Conservation (phyloP, 2,113 vertebrate species). For the Charina bottae region DNA sequence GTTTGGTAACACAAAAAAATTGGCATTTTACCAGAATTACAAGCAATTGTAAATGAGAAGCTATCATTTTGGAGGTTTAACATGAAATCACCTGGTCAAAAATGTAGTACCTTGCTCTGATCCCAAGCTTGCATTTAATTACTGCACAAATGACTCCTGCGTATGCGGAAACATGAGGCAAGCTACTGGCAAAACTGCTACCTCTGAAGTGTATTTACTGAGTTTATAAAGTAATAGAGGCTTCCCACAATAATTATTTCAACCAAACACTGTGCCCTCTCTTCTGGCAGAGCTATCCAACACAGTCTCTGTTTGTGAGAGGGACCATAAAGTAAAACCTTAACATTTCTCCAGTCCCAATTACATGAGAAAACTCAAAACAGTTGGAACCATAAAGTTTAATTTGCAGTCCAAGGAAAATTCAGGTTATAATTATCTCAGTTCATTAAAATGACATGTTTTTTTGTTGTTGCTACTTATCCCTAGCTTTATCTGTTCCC, state of each 20-base stretch:
- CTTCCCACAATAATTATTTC: constrained; percentile 22
- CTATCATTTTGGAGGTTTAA: constrained; percentile 3
- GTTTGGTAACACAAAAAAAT: background rate
- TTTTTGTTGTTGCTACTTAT: background rate
- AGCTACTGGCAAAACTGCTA: background rate
- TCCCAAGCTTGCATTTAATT: constrained; percentile 34
- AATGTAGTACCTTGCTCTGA: constrained; percentile 26
- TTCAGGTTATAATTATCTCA: background rate
- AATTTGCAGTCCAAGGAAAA: background rate
- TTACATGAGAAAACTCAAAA: background rate
- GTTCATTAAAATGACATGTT: background rate
- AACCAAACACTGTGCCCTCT: background rate
- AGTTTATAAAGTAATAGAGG: background rate
- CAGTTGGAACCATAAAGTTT: background rate
- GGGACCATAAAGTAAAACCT: background rate
- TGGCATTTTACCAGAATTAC: constrained; percentile 27
- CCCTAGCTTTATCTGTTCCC: background rate
- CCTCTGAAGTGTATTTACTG: constrained; percentile 14
- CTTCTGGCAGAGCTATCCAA: constrained; percentile 2
- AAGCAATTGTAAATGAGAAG: constrained; percentile 28
- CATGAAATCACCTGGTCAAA: background rate
- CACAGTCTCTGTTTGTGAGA: background rate
- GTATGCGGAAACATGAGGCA: constrained; percentile 29
- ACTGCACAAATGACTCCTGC: constrained; percentile 26
- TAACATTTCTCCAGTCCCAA: background rate